phyloP scores from a whole-genome alignment of 1,140 invertebrate genomes.

The Polypedilum vanderplanki region DNA sequence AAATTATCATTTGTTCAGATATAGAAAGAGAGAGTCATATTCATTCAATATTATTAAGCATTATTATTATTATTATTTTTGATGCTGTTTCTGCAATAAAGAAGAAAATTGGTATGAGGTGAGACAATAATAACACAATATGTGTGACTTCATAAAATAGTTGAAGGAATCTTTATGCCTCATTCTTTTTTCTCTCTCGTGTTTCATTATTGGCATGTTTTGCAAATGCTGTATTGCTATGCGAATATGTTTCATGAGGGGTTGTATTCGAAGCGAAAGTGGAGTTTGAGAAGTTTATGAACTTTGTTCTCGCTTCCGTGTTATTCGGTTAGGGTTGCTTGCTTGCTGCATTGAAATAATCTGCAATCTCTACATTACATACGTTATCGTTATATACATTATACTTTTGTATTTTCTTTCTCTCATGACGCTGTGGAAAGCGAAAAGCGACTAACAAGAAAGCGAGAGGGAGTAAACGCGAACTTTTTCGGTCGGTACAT shows the following conservation, averaged over 20 bases:
- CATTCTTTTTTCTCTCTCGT: neutral
- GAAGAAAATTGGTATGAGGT: neutral
- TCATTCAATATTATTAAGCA: constrained; percentile 2
- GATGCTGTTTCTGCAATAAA: neutral
- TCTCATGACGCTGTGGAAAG: neutral
- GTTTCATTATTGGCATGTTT: neutral
- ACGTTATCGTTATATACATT: constrained; percentile 6
- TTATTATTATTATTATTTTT: neutral
- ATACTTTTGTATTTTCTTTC: neutral
- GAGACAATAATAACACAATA: constrained; percentile 21
- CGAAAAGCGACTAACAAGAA: no score
- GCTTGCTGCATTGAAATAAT: neutral
- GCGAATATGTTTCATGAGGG: no score
- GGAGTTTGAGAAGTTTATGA: neutral
- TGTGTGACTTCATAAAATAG: neutral
- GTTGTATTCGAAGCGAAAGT: no score
- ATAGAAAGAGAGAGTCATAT: neutral
- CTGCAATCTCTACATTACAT: constrained; percentile 12
- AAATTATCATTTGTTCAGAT: constrained; percentile 22
- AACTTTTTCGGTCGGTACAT: neutral
- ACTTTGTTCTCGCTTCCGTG: neutral
- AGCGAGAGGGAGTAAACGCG: neutral
- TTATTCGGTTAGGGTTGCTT: neutral
- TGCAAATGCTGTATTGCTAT: no score
- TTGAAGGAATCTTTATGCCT: neutral